A percentile compares a stretch with the other conserved stretches of the same genome.
Conservation (phyloP, 30 jellyfish, hydroid and myxozoan species). For the Aurelia sp. region DNA sequence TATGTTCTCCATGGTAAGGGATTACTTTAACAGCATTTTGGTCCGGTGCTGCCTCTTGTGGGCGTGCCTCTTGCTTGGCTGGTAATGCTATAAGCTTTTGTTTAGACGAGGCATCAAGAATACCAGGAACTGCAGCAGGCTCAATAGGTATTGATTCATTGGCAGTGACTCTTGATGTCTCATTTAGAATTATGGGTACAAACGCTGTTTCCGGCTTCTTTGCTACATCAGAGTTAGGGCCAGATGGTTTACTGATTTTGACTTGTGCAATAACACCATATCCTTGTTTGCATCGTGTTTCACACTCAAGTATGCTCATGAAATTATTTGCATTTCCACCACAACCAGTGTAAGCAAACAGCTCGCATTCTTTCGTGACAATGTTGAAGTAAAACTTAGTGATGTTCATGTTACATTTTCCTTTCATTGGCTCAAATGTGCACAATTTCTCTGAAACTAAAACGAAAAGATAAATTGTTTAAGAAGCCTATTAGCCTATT, state of each 20-base stretch:
- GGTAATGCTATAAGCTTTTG: background rate
- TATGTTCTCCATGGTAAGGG: conserved; percentile 46
- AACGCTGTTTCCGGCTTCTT: conserved; percentile 7
- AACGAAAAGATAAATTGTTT: background rate
- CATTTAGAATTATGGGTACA: conserved; percentile 44
- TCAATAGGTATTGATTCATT: conserved; percentile 27
- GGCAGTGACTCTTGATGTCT: conserved; percentile 38
- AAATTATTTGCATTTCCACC: conserved; percentile 98
- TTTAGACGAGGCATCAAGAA: background rate
- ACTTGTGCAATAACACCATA: conserved; percentile 53
- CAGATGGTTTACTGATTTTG: background rate
- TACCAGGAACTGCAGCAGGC: conserved; percentile 4
- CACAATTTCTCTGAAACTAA: conserved; percentile 84
- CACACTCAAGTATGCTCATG: conserved; percentile 94
- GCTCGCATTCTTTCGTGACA: conserved; percentile 93
- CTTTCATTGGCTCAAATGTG: conserved; percentile 74
- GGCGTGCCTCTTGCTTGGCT: background rate
- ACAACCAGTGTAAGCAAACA: conserved; percentile 95
- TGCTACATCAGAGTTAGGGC: background rate
- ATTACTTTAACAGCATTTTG: conserved; percentile 30
- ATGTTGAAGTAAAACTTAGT: conserved; percentile 90
- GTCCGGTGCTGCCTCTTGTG: background rate
- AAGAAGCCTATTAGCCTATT: background rate
- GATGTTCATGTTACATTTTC: conserved; percentile 87
- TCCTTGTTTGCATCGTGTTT: conserved; percentile 91